Percentiles rank a stretch among this genome's conserved stretches.
Conservation (phyloP, 2,888 invertebrate genomes). For the Ephialtes manifestator region DNA sequence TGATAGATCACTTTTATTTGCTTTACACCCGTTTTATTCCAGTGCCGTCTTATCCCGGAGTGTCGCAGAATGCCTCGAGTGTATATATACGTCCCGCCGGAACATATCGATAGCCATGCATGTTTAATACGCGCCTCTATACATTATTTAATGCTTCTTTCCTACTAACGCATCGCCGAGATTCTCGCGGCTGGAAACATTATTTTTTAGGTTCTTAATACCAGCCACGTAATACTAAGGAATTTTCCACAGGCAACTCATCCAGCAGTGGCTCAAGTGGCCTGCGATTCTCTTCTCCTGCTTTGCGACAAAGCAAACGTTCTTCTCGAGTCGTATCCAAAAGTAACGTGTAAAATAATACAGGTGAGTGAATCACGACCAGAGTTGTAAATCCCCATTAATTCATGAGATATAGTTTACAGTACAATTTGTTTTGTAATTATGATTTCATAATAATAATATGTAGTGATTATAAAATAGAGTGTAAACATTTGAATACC, state of each 20-base stretch:
- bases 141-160: conserved; percentile 49
- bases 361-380: conserved; percentile 86
- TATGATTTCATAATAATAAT: too few species aligned
- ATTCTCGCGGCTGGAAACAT: not conserved
- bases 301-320: conserved; percentile 93
- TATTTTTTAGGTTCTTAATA: not conserved
- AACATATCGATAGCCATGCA: conserved; percentile 15
- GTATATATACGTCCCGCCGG: conserved; percentile 47
- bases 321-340: conserved; percentile 91
- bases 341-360: conserved; percentile 89
- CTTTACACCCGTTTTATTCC: conserved; percentile 68
- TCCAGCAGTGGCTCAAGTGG: conserved; percentile 92
- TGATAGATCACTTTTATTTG: conserved; percentile 67
- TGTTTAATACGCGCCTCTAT: conserved; percentile 10
- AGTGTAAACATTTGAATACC: too few species aligned
- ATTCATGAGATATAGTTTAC: too few species aligned
- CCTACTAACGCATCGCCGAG: conserved; percentile 38
- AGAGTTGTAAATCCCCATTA: too few species aligned
- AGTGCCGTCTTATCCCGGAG: conserved; percentile 72
- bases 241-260: conserved; percentile 80
- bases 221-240: conserved; percentile 24
- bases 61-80: conserved; percentile 71
- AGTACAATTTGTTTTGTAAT: too few species aligned
- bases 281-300: conserved; percentile 93
- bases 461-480: too few species aligned